phyloP scores from a whole-genome alignment of 2,888 invertebrate genomes.

The Caenorhabditis becei region DNA sequence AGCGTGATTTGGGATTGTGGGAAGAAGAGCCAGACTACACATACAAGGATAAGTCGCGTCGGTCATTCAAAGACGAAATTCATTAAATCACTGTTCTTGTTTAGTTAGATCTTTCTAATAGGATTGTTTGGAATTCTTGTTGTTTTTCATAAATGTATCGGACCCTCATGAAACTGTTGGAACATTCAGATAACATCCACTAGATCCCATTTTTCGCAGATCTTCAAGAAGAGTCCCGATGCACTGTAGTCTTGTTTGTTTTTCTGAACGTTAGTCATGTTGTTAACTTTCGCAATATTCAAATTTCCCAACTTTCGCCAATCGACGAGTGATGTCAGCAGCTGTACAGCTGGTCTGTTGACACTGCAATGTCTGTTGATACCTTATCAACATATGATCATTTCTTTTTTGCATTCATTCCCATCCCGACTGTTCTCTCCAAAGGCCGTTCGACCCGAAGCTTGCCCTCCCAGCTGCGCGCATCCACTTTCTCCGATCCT shows the following conservation, averaged over 20 bases:
- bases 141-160: no score
- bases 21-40: constrained; percentile 81
- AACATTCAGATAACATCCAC: no score
- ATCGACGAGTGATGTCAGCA: neutral
- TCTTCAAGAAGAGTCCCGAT: no score
- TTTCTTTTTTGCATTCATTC: neutral
- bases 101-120: constrained; percentile 7
- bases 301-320: constrained; percentile 19
- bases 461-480: constrained; percentile 1
- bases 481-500: neutral
- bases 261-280: neutral
- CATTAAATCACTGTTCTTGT: constrained; percentile 39
- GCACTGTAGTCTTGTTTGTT: no score
- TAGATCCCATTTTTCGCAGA: no score
- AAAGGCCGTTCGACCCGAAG: neutral
- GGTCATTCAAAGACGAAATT: constrained; percentile 78
- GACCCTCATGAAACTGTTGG: no score
- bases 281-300: neutral
- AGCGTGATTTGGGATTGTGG: constrained; percentile 81
- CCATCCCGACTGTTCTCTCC: neutral
- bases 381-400: neutral
- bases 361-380: neutral
- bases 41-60: constrained; percentile 81
- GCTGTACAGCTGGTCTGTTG: constrained; percentile 2
- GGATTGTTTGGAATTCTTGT: constrained; percentile 13